phyloP scores from a whole-genome alignment of 1,140 invertebrate genomes.

The Harlomillsia oculata region DNA sequence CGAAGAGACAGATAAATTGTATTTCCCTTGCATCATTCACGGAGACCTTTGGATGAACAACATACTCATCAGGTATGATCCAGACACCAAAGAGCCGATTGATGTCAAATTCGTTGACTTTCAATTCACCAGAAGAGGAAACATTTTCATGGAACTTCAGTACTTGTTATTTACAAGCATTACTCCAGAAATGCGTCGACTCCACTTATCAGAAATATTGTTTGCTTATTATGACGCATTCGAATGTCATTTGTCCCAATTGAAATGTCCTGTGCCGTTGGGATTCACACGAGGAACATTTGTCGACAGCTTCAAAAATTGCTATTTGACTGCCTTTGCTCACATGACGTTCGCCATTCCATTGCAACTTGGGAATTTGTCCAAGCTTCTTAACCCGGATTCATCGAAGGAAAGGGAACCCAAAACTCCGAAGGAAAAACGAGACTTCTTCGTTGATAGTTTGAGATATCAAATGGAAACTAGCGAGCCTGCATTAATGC shows the following conservation, averaged over 20 bases:
- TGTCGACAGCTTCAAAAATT: slow-evolving; percentile 5
- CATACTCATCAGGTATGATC: slow-evolving; percentile 44
- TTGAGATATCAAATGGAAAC: not conserved
- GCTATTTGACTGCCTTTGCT: slow-evolving; percentile 2
- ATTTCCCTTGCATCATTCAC: slow-evolving; percentile 48
- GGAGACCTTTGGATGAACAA: slow-evolving; percentile 43
- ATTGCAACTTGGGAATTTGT: slow-evolving; percentile 11
- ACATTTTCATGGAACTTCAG: slow-evolving; percentile 25
- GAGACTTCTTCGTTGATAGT: not conserved
- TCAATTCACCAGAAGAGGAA: slow-evolving; percentile 23
- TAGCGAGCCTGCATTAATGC: not conserved
- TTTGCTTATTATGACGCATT: slow-evolving; percentile 20
- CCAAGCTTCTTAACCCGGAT: too few relatives aligned
- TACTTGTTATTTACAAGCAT: slow-evolving; percentile 23
- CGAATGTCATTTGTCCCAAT: not conserved
- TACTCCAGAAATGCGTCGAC: slow-evolving; percentile 13
- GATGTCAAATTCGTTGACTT: slow-evolving; percentile 30
- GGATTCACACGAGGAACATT: slow-evolving; percentile 14
- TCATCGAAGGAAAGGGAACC: not conserved
- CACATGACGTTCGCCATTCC: slow-evolving; percentile 26
- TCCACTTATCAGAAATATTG: slow-evolving; percentile 2
- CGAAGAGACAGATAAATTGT: slow-evolving; percentile 2
- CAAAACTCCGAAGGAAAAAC: not conserved
- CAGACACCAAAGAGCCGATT: slow-evolving; percentile 33
- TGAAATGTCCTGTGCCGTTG: slow-evolving; percentile 5